Conservation (phyloP, 2,888 invertebrate genomes). For the Eurytoma californica region DNA sequence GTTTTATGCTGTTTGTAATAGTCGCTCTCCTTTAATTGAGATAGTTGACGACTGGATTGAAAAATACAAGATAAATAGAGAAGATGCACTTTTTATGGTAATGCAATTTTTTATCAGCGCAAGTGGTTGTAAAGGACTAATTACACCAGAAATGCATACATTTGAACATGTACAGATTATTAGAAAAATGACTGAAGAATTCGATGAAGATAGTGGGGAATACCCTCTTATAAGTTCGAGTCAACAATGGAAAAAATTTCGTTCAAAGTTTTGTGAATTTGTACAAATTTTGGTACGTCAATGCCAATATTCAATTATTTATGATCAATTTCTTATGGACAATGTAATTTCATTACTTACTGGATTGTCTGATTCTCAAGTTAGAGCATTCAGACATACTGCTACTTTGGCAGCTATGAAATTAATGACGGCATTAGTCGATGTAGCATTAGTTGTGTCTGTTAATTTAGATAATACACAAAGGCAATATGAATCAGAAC, state of each 20-base stretch:
- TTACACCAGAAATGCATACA: constrained; percentile 93
- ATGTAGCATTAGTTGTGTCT: constrained; percentile 96
- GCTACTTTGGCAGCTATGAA: constrained; percentile 98
- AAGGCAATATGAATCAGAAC: constrained; percentile 97
- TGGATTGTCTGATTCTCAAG: constrained; percentile 98
- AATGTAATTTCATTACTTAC: constrained; percentile 97
- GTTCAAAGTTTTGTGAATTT: constrained; percentile 97
- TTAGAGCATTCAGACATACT: constrained; percentile 93
- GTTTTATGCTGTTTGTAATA: constrained; percentile 89
- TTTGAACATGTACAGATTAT: constrained; percentile 99
- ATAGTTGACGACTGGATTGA: constrained; percentile 99
- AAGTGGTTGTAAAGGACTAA: constrained; percentile 96
- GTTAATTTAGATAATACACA: constrained; percentile 98
- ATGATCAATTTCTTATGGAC: constrained; percentile 99
- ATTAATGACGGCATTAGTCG: constrained; percentile 98
- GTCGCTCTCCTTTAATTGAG: constrained; percentile 87
- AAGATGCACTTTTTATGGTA: constrained; percentile 92
- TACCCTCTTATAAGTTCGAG: constrained; percentile 98
- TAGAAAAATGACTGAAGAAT: constrained; percentile 98
- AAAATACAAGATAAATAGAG: constrained; percentile 94
- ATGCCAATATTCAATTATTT: constrained; percentile 99
- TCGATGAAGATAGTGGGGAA: constrained; percentile 99
- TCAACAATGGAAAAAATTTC: constrained; percentile 97
- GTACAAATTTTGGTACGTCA: constrained; percentile 96
- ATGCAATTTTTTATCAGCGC: constrained; percentile 99